Conservation (phyloP, 2,888 invertebrate genomes). For the Rhagonycha lutea region DNA sequence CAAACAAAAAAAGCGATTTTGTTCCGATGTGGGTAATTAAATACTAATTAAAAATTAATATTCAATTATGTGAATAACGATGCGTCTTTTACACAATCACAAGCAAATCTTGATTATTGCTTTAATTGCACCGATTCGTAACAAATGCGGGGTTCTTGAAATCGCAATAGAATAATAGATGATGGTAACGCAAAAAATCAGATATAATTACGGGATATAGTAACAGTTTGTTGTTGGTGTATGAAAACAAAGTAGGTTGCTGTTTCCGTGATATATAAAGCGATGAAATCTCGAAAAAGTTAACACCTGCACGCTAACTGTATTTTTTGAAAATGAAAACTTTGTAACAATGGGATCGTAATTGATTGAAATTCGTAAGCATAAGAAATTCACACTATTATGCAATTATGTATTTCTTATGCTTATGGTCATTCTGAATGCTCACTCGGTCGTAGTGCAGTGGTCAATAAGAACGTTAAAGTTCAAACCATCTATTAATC, state of each 20-base stretch:
- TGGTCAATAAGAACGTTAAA: no score
- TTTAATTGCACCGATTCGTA: background rate
- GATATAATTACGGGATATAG: conserved; percentile 3
- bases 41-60: background rate
- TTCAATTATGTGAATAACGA: background rate
- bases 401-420: background rate
- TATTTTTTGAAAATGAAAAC: background rate
- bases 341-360: background rate
- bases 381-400: background rate
- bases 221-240: conserved; percentile 5
- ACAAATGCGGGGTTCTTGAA: background rate
- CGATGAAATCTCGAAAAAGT: conserved; percentile 1
- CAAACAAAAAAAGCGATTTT: background rate
- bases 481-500: background rate
- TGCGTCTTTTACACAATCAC: background rate
- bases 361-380: no score
- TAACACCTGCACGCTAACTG: background rate
- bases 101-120: background rate
- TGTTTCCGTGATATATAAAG: conserved; percentile 22
- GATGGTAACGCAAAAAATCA: background rate
- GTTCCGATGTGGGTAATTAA: background rate
- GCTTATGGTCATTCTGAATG: no score
- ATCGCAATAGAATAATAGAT: background rate
- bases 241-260: conserved; percentile 25
- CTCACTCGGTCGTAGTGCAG: no score